Evolutionary conservation across 2,888 invertebrate species (phyloP).

Genomic region (Pollenia labialis): DNA sequence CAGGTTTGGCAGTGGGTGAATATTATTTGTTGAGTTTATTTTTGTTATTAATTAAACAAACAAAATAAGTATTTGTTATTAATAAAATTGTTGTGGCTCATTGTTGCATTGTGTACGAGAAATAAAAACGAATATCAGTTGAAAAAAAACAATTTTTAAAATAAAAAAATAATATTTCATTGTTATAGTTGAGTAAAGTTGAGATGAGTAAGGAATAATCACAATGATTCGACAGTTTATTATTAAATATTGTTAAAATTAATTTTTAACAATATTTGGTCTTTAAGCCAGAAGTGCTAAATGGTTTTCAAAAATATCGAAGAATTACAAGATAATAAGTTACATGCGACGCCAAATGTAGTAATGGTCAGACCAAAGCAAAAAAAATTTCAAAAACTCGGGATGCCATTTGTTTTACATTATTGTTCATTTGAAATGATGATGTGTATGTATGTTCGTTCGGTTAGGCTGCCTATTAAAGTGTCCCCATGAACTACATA

Average conservation of each 20-base stretch:
- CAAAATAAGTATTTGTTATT: constrained; percentile 46
- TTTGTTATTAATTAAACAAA: constrained; percentile 42
- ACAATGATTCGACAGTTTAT: not conserved
- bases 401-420: not conserved
- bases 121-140: not conserved
- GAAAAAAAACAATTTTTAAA: constrained; percentile 8
- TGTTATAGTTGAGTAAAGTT: constrained; percentile 25
- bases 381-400: not conserved
- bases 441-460: too few relatives aligned
- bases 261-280: not conserved
- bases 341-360: not conserved
- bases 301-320: constrained; percentile 59
- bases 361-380: constrained; percentile 52
- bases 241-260: not conserved
- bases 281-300: constrained; percentile 34
- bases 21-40: constrained; percentile 12
- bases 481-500: too few relatives aligned
- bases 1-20: constrained; percentile 55
- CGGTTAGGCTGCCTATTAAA: too few relatives aligned
- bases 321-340: not conserved
- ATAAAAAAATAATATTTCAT: constrained; percentile 5
- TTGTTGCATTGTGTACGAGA: constrained; percentile 12
- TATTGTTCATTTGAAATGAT: too few relatives aligned
- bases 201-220: not conserved
- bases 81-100: constrained; percentile 37